Evolutionary conservation across 92 coral and sea anemone species (phyloP).

Genomic region (Paramuricea clavata): DNA sequence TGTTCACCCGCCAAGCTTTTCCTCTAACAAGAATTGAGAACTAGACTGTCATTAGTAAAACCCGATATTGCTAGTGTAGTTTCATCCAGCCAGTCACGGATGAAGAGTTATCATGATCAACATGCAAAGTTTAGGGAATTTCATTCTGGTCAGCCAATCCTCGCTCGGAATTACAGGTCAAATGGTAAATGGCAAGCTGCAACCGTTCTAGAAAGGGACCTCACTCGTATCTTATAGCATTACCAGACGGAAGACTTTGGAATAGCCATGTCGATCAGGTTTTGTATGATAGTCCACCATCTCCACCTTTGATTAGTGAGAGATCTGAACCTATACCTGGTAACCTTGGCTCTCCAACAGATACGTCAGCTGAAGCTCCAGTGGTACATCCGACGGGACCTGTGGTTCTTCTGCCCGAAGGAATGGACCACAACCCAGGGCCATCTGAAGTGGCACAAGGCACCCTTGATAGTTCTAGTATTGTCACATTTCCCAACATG

Average conservation of each 20-base stretch:
- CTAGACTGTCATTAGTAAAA: constrained; percentile 51
- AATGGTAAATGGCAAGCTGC: constrained; percentile 33
- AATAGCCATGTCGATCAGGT: constrained; percentile 11
- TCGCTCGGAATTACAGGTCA: constrained; percentile 32
- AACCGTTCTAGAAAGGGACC: constrained; percentile 27
- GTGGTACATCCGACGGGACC: too few species aligned
- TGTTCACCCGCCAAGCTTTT: constrained; percentile 48
- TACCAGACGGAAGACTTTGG: constrained; percentile 26
- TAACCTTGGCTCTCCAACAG: too few species aligned
- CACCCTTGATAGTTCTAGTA: too few species aligned
- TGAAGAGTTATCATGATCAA: constrained; percentile 40
- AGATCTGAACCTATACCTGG: too few species aligned
- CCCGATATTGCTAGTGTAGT: constrained; percentile 53
- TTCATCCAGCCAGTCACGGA: background rate
- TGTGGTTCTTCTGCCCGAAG: too few species aligned
- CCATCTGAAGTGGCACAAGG: too few species aligned
- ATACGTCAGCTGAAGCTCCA: too few species aligned
- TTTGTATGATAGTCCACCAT: too few species aligned
- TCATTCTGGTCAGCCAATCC: constrained; percentile 11
- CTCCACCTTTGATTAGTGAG: too few species aligned
- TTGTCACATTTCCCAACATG: too few species aligned
- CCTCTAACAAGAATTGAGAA: constrained; percentile 47
- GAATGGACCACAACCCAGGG: too few species aligned
- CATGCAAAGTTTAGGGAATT: constrained; percentile 41
- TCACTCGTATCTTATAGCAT: constrained; percentile 7